These are phyloP conservation scores for Telmatherina bonti DNA, from an alignment of 2,797 vertebrate genomes.

Conservation along the genomic window DNA sequence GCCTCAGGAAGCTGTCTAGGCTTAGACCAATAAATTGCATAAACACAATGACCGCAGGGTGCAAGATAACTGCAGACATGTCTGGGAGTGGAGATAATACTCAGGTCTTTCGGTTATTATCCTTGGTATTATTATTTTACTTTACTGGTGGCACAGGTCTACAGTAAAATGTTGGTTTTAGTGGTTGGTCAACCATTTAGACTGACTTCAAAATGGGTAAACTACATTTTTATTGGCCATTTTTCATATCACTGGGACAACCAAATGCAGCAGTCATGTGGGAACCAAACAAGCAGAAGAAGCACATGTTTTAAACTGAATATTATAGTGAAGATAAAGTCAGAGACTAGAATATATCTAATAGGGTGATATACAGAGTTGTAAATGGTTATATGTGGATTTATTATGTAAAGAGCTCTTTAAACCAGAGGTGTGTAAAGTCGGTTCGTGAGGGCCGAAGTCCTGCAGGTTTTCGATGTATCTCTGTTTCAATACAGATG, in stretches of 20 bases:
- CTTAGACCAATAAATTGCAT: conserved; percentile 32
- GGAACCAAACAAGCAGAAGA: not conserved
- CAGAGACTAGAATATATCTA: not conserved
- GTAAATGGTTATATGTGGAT: not conserved
- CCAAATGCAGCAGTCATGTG: not conserved
- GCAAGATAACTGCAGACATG: conserved; percentile 34
- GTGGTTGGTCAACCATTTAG: not conserved
- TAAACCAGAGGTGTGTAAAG: too few relatives aligned
- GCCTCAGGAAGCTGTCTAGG: conserved; percentile 16
- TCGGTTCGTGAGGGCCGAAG: too few relatives aligned
- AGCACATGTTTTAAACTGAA: not conserved
- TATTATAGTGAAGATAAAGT: not conserved
- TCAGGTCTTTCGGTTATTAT: conserved; percentile 20
- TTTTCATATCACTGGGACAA: not conserved
- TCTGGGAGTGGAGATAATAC: conserved; percentile 3
- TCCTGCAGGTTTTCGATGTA: too few relatives aligned
- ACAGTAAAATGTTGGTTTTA: not conserved
- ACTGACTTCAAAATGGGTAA: not conserved
- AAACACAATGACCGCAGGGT: conserved; percentile 21
- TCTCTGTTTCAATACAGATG: too few relatives aligned
- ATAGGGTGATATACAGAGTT: not conserved
- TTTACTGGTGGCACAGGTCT: not conserved
- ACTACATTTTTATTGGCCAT: not conserved
- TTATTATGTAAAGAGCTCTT: too few relatives aligned
- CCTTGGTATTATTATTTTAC: conserved; percentile 13